Conservation (phyloP, 2,888 invertebrate genomes). For the Anticlea derivata region DNA sequence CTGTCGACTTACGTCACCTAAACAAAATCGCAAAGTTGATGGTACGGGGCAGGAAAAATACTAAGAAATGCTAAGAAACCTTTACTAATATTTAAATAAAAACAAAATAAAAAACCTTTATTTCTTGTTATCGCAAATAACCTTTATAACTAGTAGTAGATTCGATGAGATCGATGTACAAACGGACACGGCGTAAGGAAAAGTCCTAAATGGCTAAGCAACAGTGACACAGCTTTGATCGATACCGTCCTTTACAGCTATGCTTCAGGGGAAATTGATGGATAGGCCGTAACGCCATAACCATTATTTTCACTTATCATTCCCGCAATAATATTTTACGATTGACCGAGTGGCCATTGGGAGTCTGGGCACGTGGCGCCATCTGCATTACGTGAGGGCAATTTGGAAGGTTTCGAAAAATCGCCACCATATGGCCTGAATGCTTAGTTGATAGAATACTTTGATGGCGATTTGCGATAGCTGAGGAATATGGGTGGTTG, state of each 20-base stretch:
- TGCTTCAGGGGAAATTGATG: constrained; percentile 10
- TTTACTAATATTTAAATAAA: too few species aligned
- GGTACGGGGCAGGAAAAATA: too few species aligned
- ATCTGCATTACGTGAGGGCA: constrained; percentile 40
- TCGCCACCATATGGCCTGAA: constrained; percentile 27
- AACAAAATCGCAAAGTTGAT: too few species aligned
- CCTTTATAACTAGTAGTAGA: too few species aligned
- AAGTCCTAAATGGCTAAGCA: too few species aligned
- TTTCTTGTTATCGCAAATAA: too few species aligned
- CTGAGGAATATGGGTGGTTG: too few species aligned
- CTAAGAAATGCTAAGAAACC: too few species aligned
- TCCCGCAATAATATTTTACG: constrained; percentile 37
- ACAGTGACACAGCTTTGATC: not conserved
- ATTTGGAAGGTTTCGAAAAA: constrained; percentile 38
- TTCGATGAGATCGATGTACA: too few species aligned
- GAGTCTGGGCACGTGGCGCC: constrained; percentile 35
- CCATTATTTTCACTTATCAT: constrained; percentile 29
- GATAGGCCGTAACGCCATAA: constrained; percentile 22
- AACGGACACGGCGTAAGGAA: too few species aligned
- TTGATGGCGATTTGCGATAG: constrained; percentile 6
- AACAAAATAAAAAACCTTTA: too few species aligned
- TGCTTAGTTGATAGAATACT: constrained; percentile 26
- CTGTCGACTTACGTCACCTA: too few species aligned
- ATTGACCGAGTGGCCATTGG: constrained; percentile 31
- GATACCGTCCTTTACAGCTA: not conserved